Evolutionary conservation across 1,140 invertebrate genomes (phyloP).

Genomic region (Cydia strobilella): DNA sequence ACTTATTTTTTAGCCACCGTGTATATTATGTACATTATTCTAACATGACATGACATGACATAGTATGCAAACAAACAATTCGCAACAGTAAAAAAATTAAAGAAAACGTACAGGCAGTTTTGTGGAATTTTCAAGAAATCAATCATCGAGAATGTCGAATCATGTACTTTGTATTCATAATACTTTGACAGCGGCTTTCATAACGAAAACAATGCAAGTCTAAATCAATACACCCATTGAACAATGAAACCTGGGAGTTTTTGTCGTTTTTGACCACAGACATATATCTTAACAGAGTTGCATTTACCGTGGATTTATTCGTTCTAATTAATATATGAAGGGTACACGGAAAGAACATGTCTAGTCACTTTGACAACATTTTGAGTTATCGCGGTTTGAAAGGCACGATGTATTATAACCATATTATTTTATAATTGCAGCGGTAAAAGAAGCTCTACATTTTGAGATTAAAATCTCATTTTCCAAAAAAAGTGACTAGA

Average conservation of each 20-base stretch:
- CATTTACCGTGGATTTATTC: no score
- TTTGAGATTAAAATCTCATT: no score
- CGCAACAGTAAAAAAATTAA: background rate
- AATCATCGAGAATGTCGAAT: constrained; percentile 10
- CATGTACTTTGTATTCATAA: constrained; percentile 18
- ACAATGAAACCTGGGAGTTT: constrained; percentile 10
- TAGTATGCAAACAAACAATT: background rate
- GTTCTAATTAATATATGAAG: no score
- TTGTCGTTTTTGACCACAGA: constrained; percentile 14
- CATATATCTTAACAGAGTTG: background rate
- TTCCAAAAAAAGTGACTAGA: no score
- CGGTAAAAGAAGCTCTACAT: no score
- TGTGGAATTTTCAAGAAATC: background rate
- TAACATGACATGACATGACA: background rate
- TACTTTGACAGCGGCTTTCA: constrained; percentile 19
- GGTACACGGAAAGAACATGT: no score
- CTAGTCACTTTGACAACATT: no score
- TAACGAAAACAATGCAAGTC: constrained; percentile 10
- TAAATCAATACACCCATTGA: constrained; percentile 15
- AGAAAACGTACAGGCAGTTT: background rate
- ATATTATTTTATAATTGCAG: no score
- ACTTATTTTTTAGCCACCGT: no score
- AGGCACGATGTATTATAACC: no score
- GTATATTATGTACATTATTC: background rate
- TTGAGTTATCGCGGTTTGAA: no score